Base-by-base conservation (phyloP, 2,113 vertebrate genomes). In the Pholis gunnellus region DNA sequence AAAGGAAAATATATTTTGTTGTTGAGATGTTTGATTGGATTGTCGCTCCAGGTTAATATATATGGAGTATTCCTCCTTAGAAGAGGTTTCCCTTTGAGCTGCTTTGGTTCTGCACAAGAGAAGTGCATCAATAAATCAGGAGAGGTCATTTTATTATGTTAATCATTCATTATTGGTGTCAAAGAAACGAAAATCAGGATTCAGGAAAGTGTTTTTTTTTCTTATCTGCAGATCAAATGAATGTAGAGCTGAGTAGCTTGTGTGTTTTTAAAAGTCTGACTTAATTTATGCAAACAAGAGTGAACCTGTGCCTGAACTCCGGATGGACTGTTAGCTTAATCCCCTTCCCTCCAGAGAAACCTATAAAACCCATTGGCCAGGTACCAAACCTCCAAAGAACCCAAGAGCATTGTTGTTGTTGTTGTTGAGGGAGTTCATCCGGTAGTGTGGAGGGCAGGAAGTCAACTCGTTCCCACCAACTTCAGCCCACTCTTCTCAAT, bases 221-320 rank as follows among this genome's bases (percentile, higher is more conserved):
- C 0, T 15, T 42, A 65, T 78, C 6, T 72, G n/a, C 76, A 61
- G 14, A 10, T 65, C 25, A 75, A 50, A 66, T 64, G 25, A 18
- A 67, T 50, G 59, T 0, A 74, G 75, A 44, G 52, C 66, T 15
- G 52, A 74, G 79, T 36, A 70, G 71, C 66, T 65, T 1, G 46
- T 71, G 36, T 75, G 44, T 82, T 87, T 76, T 83, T 79, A 57
- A 72, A 75, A 68, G 20, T 81, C 80, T 79, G 61, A 86, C 67
- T 52, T 75, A 78, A 79, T 88, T 86, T 77, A 69, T 82, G 57
- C 78, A 88, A 87, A 81, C 52, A 74, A 63, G 44, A 63, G 52
- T 27, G 31, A 36, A 31, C 60, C 66, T 74, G 50, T n/a, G 57
- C 18, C 31, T 86, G 66, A 89, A 81, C 61, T 78, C 29, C 4